These are phyloP conservation scores for Melanargia galathea DNA, from an alignment of 2,888 invertebrate genomes.

Conservation along the genomic window DNA sequence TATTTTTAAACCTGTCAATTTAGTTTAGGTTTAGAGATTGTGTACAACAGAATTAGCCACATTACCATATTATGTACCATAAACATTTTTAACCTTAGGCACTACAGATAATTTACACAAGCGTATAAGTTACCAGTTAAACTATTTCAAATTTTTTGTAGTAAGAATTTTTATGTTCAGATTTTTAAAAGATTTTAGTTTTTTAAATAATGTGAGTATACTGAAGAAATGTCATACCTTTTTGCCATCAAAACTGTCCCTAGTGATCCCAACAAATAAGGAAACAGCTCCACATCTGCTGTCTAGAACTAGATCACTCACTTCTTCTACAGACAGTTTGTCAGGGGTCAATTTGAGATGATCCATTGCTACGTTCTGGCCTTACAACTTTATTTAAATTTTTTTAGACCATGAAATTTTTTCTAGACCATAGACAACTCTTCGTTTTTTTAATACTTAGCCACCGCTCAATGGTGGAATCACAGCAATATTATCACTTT, in stretches of 20 bases:
- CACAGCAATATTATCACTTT: constrained; percentile 92
- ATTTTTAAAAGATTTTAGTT: neutral
- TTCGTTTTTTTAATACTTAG: constrained; percentile 58
- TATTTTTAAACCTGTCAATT: too few species aligned
- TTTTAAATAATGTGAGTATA: neutral
- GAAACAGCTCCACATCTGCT: constrained; percentile 93
- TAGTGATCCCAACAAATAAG: constrained; percentile 93
- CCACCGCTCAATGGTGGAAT: constrained; percentile 98
- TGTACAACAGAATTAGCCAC: too few species aligned
- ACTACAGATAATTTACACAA: too few species aligned
- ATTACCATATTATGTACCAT: too few species aligned
- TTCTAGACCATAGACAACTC: neutral
- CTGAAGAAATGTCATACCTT: constrained; percentile 71
- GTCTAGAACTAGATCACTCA: constrained; percentile 85
- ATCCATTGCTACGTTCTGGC: constrained; percentile 81
- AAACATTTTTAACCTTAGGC: too few species aligned
- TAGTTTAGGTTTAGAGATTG: too few species aligned
- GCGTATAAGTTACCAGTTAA: too few species aligned
- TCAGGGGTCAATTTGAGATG: constrained; percentile 85
- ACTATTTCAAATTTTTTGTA: too few species aligned
- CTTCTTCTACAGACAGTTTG: constrained; percentile 85
- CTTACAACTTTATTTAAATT: neutral
- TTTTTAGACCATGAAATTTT: neutral
- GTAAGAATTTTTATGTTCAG: neutral
- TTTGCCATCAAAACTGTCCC: constrained; percentile 91